Percentiles rank a stretch among this genome's conserved stretches.
phyloP scores from a whole-genome alignment of 2,113 vertebrate genomes.

The Boleophthalmus pectinirostris region DNA sequence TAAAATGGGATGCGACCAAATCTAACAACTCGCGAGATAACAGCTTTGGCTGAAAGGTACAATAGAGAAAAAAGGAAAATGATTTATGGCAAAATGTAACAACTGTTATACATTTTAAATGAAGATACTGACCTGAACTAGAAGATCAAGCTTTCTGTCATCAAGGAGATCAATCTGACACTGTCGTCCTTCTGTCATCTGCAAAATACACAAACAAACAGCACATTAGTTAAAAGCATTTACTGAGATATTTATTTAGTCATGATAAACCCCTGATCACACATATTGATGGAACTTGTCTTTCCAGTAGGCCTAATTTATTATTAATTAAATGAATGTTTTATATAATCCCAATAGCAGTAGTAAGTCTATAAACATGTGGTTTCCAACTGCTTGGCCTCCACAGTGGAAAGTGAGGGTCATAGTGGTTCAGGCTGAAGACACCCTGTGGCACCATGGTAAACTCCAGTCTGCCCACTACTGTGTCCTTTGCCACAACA shows the following conservation, averaged over 20 bases:
- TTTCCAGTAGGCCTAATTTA: no score
- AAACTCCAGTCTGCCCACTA: constrained; percentile 39
- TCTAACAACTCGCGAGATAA: constrained; percentile 92
- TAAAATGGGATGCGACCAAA: constrained; percentile 96
- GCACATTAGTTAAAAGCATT: neutral
- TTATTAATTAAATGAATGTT: no score
- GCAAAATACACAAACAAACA: constrained; percentile 45
- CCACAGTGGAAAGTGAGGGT: constrained; percentile 45
- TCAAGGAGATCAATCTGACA: constrained; percentile 94
- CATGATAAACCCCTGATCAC: neutral
- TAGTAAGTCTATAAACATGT: constrained; percentile 32
- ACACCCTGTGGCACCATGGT: constrained; percentile 8
- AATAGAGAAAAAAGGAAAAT: constrained; percentile 7
- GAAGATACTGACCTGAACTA: constrained; percentile 87
- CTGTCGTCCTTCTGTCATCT: constrained; percentile 97
- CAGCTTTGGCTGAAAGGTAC: constrained; percentile 87
- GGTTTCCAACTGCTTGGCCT: constrained; percentile 23
- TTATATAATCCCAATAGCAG: constrained; percentile 5
- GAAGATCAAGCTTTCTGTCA: constrained; percentile 91
- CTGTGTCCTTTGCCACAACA: constrained; percentile 61
- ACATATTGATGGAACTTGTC: neutral
- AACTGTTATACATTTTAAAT: neutral
- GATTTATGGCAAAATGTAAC: neutral
- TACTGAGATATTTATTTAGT: neutral
- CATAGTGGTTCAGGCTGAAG: constrained; percentile 19